Conservation (phyloP, 2,888 invertebrate genomes). For the Steromphala cineraria region DNA sequence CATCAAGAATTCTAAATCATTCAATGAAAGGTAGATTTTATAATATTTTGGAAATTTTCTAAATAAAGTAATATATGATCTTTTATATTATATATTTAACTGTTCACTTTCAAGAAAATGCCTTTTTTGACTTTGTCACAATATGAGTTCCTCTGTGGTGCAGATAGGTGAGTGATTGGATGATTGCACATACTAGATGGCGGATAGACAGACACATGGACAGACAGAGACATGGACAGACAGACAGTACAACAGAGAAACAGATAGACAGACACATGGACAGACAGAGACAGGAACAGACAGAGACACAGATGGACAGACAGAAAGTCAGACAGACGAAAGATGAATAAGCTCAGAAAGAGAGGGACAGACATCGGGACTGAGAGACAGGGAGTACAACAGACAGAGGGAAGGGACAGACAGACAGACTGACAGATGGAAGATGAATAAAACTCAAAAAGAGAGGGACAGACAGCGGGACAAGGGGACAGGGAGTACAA, state of each 20-base stretch:
- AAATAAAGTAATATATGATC: too few species aligned
- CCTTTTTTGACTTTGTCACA: background rate
- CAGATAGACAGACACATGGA: constrained; percentile 1
- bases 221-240: background rate
- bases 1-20: too few species aligned
- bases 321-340: background rate
- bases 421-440: background rate
- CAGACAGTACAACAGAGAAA: background rate
- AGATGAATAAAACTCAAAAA: background rate
- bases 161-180: too few species aligned
- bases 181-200: background rate
- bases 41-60: too few species aligned
- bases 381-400: background rate
- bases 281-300: constrained; percentile 6
- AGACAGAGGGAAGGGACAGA: background rate
- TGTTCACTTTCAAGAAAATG: background rate
- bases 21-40: too few species aligned
- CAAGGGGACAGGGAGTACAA: background rate
- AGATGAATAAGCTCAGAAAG: background rate
- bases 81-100: too few species aligned
- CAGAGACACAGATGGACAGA: constrained; percentile 1
- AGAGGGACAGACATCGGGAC: background rate
- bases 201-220: background rate
- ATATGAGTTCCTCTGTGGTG: background rate
- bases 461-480: background rate